Conservation (phyloP, 2,888 invertebrate genomes). For the Tridacna crocea region DNA sequence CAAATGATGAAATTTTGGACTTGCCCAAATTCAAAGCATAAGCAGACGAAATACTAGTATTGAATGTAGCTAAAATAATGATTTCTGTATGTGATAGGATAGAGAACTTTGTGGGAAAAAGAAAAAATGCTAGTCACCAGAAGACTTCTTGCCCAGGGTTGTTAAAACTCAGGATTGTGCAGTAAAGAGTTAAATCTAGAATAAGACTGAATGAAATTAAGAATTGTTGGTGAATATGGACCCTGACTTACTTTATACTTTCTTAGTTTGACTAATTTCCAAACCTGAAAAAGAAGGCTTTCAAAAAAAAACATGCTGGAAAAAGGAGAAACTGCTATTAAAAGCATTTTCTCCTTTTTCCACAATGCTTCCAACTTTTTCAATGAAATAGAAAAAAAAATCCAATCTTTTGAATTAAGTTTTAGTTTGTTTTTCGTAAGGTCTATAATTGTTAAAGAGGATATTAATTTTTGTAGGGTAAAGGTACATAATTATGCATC, state of each 20-base stretch:
- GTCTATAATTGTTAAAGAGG: not conserved
- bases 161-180: not conserved
- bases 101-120: not conserved
- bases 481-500: not conserved
- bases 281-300: no score
- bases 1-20: no score
- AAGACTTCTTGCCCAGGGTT: not conserved
- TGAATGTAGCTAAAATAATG: no score
- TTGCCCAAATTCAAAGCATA: no score
- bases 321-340: no score
- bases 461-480: not conserved
- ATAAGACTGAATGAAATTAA: no score
- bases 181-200: no score
- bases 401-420: not conserved
- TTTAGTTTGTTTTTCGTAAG: not conserved
- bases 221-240: no score
- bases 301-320: no score
- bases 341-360: constrained; percentile 4
- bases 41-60: no score
- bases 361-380: not conserved
- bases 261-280: no score
- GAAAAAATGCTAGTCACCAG: not conserved
- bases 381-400: not conserved
- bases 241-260: no score
- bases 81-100: not conserved